phyloP scores from a whole-genome alignment of 2,888 invertebrate species.

The Sesia bembeciformis region DNA sequence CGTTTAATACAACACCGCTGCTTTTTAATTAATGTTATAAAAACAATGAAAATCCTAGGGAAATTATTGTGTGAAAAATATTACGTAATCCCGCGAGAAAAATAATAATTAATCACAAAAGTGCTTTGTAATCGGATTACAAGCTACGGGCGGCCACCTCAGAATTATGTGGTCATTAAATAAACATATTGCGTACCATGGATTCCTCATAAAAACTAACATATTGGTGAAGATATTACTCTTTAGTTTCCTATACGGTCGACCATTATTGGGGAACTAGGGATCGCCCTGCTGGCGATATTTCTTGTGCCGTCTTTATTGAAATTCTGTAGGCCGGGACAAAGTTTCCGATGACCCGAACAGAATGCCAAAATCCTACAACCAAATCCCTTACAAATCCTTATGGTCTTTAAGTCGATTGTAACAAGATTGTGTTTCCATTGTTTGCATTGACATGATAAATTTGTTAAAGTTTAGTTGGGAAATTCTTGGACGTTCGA shows the following conservation, averaged over 20 bases:
- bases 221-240: slow-evolving; percentile 35
- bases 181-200: slow-evolving; percentile 50
- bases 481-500: background rate
- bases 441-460: background rate
- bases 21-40: no score
- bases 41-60: no score
- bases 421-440: background rate
- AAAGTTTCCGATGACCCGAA: slow-evolving; percentile 37
- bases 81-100: no score
- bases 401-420: background rate
- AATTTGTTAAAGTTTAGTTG: background rate
- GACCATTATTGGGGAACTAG: slow-evolving; percentile 32
- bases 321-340: slow-evolving; percentile 54
- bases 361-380: slow-evolving; percentile 19
- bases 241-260: slow-evolving; percentile 32
- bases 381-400: background rate
- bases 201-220: slow-evolving; percentile 58
- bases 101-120: slow-evolving; percentile 16
- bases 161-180: slow-evolving; percentile 46
- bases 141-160: slow-evolving; percentile 23
- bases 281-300: slow-evolving; percentile 35
- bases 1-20: no score
- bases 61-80: no score
- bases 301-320: slow-evolving; percentile 57
- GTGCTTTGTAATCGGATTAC: slow-evolving; percentile 14